Base-by-base conservation (phyloP, 2,888 invertebrate genomes). In the Petrolisthes cinctipes region DNA sequence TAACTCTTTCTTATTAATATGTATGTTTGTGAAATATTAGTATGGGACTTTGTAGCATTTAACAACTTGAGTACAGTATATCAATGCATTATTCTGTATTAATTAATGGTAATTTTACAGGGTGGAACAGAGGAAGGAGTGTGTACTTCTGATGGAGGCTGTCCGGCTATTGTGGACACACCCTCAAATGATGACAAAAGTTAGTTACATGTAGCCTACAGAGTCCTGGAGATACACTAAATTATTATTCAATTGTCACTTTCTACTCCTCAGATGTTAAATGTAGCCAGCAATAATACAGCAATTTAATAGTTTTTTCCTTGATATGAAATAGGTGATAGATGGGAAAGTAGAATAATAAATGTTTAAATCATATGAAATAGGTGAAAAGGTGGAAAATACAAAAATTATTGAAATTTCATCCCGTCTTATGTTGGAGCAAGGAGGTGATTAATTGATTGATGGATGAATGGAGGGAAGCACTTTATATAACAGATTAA, bases 61-160 rank as follows among this genome's bases (percentile, higher is more conserved):
- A 37, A 37, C 37, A n/a, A n/a, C n/a, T n/a, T n/a, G 17, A 61
- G 61, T 11, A 61, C 61, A 61, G 11, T 17, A 61, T 61, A 61
- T 11, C 61, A 61, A 17, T 61, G 61, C 61, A 61, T 9, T 61
- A 17, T 61, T 61, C 61, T 61, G 61, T 61, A 61, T 61, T 61
- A 61, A 61, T 9, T 17, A 61, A 61, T 61, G 9, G 9, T 11
- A 17, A 61, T 61, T 61, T 85, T 82, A 11, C 78, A 88, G 78
- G 88, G 88, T 17, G 82, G 82, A n/a, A 76, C 68, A 14, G 88
- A 85, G 78, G 88, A 88, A 7, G 88, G 88, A n/a, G 88, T 88
- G 5, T 88, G 88, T 56, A 85, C 85, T 9, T 82, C 88, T 37
- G 88, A 85, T 82, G 88, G 85, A 17, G 88, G 88, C n/a, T 88